Conservation (phyloP, 2,888 invertebrate genomes). For the Diarsia rubi region DNA sequence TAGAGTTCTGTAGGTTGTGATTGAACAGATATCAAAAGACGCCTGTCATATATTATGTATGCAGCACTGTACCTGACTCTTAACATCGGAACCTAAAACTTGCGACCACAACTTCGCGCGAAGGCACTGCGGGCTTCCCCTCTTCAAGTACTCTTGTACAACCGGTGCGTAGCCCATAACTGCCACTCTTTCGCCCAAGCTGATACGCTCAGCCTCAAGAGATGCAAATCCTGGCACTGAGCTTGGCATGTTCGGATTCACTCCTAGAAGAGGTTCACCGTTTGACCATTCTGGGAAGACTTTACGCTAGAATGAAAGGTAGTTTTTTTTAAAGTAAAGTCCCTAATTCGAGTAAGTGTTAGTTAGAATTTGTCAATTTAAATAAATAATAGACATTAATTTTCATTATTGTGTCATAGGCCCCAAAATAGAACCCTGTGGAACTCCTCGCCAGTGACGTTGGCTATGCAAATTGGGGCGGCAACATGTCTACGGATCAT, state of each 20-base stretch:
- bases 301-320: conserved; percentile 89
- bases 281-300: conserved; percentile 94
- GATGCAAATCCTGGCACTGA: conserved; percentile 89
- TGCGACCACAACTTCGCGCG: conserved; percentile 96
- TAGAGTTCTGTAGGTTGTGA: not conserved
- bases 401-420: not conserved
- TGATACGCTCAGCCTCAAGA: conserved; percentile 93
- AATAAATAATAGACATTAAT: not conserved
- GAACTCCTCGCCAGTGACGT: not conserved
- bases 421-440: conserved; percentile 7
- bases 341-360: not conserved
- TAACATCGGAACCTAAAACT: conserved; percentile 95
- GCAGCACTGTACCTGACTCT: conserved; percentile 88
- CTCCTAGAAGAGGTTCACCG: conserved; percentile 95
- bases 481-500: not conserved
- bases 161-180: conserved; percentile 95
- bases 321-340: not conserved
- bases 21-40: not conserved
- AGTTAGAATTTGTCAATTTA: not conserved
- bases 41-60: not conserved
- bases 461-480: not conserved
- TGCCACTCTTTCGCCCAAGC: conserved; percentile 95
- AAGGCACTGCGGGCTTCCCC: conserved; percentile 94
- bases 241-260: conserved; percentile 92
- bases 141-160: conserved; percentile 97